phyloP scores from a whole-genome alignment of 2,888 invertebrate genomes.

The Lutraria lutraria region DNA sequence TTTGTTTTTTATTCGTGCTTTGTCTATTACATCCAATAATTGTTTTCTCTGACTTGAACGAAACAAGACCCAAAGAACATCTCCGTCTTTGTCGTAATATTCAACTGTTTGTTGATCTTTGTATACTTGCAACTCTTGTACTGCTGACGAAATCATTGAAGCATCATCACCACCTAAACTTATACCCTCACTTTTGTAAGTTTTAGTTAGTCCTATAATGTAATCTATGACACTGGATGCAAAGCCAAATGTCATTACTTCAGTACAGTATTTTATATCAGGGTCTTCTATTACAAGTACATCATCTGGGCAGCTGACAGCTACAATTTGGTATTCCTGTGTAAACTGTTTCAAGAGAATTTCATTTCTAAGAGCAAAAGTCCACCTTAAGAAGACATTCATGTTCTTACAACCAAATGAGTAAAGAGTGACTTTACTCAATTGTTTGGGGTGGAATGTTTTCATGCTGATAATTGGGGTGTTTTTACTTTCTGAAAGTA shows the following conservation, averaged over 20 bases:
- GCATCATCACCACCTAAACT: neutral
- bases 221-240: neutral
- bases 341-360: neutral
- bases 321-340: neutral
- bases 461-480: neutral
- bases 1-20: neutral
- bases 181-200: neutral
- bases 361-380: neutral
- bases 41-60: neutral
- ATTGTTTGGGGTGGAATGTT: neutral
- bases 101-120: neutral
- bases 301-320: neutral
- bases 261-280: neutral
- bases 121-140: neutral
- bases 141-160: neutral
- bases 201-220: neutral
- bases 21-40: neutral
- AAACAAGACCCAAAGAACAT: neutral
- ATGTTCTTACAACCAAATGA: neutral
- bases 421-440: neutral
- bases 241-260: neutral
- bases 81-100: neutral
- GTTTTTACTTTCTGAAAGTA: neutral
- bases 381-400: neutral
- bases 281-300: neutral